Evolutionary conservation across 2,113 vertebrate genomes (phyloP), one percentile per base, ranked within the genome.

Genomic region (rat (Rattus norvegicus)): DNA sequence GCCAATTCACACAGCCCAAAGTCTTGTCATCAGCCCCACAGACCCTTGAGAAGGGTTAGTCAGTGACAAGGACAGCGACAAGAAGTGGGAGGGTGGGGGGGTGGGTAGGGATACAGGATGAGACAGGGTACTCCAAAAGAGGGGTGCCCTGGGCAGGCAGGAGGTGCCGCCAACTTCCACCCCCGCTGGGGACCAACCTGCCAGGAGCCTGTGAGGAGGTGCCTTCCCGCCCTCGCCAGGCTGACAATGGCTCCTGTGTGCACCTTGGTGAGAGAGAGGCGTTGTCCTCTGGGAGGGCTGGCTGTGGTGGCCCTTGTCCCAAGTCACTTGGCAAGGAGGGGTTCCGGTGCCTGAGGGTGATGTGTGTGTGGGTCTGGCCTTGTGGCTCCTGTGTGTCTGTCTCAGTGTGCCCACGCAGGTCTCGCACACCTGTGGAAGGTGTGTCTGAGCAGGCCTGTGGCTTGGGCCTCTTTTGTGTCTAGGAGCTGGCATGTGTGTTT

Each of bases 161-260:
- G 36, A 3, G 67, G 73, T 73, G 80, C 88, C 0, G 65, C 96
- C 91, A 86, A 67, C 52, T 77, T 36, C 97, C 3, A n/a, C 91
- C 88, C 79, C 65, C 52, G 9, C 43, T 49, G 39, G 61, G 1
- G 1, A 22, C n/a, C 52, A 56, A 28, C 75, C 92, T 5, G 70
- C 88, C 3, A 3, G 84, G 43, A 33, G 84, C 39, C 65, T 47
- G 84, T 70, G 0, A 28, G 70, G 84, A 93, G 84, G 49, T 39
- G 73, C 77, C 86, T 24, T n/a, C 91, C 14, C 24, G 24, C 93
- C 7, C 7, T 9, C 14, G 6, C 7, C 5, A 0, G 20, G 59
- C 86, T 87, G 72, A 96, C 93, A 96, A 96, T 81, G 90, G 94
- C 72, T 75, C 77, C 95, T 96, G 95, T 96, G 94, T 91, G 47